Evolutionary conservation across 2,888 invertebrate species (phyloP).

Genomic region (Timema podura): DNA sequence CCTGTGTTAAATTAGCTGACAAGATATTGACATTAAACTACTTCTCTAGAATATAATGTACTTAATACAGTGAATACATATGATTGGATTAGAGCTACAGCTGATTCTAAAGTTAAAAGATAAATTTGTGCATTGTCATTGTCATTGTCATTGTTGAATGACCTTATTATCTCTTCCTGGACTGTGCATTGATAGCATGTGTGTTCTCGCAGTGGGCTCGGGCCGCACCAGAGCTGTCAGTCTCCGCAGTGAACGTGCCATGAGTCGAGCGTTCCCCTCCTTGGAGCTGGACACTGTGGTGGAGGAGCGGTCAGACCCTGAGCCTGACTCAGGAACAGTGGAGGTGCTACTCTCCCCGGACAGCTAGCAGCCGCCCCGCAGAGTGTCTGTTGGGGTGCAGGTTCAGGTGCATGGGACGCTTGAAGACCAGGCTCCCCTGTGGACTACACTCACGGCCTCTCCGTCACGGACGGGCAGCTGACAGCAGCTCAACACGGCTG

Average conservation of each 20-base stretch:
- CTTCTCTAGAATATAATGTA: no score
- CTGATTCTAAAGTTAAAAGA: no score
- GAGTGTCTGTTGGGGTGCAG: constrained; percentile 42
- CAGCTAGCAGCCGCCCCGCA: constrained; percentile 53
- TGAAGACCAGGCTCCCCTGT: constrained; percentile 68
- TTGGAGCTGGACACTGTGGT: constrained; percentile 79
- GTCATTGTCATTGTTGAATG: no score
- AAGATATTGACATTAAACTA: no score
- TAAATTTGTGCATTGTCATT: no score
- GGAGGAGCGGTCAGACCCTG: constrained; percentile 70
- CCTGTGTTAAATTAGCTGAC: no score
- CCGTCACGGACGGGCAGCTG: constrained; percentile 26
- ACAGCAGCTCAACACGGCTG: constrained; percentile 15
- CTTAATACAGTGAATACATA: no score
- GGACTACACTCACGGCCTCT: constrained; percentile 66
- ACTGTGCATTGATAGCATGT: not conserved
- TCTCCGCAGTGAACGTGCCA: constrained; percentile 59
- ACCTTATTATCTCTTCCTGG: no score
- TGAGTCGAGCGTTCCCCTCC: constrained; percentile 70
- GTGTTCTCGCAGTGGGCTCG: constrained; percentile 19
- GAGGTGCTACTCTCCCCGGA: constrained; percentile 47
- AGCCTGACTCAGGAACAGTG: constrained; percentile 34
- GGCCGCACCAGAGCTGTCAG: constrained; percentile 54
- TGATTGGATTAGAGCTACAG: no score
- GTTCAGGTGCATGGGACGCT: constrained; percentile 38